Evolutionary conservation across 1,140 invertebrate genomes (phyloP).

Genomic region (Neodiprion fabricii): DNA sequence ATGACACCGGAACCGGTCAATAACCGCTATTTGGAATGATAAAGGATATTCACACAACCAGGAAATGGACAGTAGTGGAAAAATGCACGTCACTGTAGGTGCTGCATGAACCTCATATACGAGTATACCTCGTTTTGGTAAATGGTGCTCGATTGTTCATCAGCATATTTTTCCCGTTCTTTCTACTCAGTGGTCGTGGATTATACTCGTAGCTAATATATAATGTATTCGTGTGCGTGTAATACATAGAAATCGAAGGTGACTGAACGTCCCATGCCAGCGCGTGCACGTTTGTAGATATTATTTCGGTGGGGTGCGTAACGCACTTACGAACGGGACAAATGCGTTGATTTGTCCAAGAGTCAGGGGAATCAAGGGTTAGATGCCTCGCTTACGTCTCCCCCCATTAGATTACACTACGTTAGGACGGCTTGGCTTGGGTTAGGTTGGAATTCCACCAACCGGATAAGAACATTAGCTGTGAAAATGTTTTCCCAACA

Average conservation of each 20-base stretch:
- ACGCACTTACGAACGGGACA: constrained; percentile 50
- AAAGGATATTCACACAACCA: constrained; percentile 1
- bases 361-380: constrained; percentile 43
- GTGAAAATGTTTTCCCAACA: constrained; percentile 49
- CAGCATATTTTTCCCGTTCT: not conserved
- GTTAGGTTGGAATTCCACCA: not conserved
- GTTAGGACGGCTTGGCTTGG: not conserved
- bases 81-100: not conserved
- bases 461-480: constrained; percentile 48
- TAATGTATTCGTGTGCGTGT: not conserved
- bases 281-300: constrained; percentile 24
- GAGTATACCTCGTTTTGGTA: not conserved
- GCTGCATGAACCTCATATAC: too few relatives aligned
- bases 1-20: constrained; percentile 1
- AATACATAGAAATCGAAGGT: not conserved
- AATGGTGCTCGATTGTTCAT: constrained; percentile 2
- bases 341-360: constrained; percentile 54
- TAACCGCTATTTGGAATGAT: not conserved
- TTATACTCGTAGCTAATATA: not conserved
- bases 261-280: constrained; percentile 19
- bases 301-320: constrained; percentile 47
- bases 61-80: not conserved
- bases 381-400: constrained; percentile 19
- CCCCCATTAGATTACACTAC: too few relatives aligned
- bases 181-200: too few relatives aligned